Conservation (phyloP, 2,113 vertebrate species). For the Megaceryle maxima region DNA sequence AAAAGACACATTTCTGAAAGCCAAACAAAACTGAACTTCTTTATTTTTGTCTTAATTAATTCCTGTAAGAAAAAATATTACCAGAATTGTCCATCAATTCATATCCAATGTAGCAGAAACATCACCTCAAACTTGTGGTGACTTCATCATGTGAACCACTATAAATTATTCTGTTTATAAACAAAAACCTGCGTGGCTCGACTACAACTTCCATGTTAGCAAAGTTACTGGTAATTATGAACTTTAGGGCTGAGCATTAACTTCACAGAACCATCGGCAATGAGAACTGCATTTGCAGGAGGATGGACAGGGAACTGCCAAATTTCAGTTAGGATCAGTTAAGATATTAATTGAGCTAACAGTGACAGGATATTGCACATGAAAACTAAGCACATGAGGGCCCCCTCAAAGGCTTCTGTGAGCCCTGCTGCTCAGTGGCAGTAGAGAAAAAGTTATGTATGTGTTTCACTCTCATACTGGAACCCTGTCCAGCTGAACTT, state of each 20-base stretch:
- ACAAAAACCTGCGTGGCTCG: neutral
- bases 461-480: rapidly evolving
- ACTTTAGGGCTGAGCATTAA: neutral
- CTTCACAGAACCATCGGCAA: neutral
- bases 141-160: neutral
- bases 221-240: neutral
- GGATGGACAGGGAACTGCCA: neutral
- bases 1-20: neutral
- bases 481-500: neutral
- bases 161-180: neutral
- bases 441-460: neutral
- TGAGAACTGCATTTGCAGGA: neutral
- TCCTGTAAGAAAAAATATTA: neutral
- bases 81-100: neutral
- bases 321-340: neutral
- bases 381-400: neutral
- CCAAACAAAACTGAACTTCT: neutral
- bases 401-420: neutral
- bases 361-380: neutral
- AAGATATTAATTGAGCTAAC: neutral
- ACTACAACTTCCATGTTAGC: neutral
- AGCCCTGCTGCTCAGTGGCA: neutral
- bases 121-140: neutral
- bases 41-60: neutral
- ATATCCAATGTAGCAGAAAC: neutral